These are phyloP conservation scores for Eulemur macaco DNA, from an alignment of 2,113 vertebrate genomes.

Conservation along the genomic window DNA sequence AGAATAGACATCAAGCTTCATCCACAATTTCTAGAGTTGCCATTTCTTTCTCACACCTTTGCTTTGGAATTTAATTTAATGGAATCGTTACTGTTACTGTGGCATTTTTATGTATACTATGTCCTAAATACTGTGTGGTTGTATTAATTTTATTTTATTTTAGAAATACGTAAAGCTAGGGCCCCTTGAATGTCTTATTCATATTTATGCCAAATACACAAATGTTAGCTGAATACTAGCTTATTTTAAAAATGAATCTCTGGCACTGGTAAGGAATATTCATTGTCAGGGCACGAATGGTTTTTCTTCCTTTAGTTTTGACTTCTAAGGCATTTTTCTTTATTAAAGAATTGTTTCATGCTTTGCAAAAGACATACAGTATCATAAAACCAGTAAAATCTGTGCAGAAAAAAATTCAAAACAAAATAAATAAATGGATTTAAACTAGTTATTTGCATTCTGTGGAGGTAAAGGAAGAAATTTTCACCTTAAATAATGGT, in stretches of 20 bases:
- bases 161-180: neutral
- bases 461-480: neutral
- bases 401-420: neutral
- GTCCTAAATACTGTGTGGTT: neutral
- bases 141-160: slow-evolving; percentile 12
- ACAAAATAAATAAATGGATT: neutral
- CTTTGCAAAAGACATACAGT: neutral
- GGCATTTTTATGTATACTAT: neutral
- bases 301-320: slow-evolving; percentile 48
- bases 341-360: slow-evolving; percentile 14
- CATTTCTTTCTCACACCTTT: neutral
- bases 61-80: slow-evolving; percentile 11
- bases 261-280: neutral
- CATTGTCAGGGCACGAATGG: neutral
- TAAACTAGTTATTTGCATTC: slow-evolving; percentile 8
- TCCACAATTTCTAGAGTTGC: neutral
- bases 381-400: slow-evolving; percentile 7
- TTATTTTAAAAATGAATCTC: slow-evolving; percentile 37
- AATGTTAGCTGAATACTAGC: neutral
- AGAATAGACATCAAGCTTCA: neutral
- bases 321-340: neutral
- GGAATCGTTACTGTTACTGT: neutral
- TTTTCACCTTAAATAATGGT: neutral
- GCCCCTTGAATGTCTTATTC: neutral
- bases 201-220: neutral